Percentiles rank a stretch among this genome's conserved stretches.
These are phyloP conservation scores for Parnassius mnemosyne DNA, from an alignment of 2,888 invertebrate genomes.

Conservation along the genomic window DNA sequence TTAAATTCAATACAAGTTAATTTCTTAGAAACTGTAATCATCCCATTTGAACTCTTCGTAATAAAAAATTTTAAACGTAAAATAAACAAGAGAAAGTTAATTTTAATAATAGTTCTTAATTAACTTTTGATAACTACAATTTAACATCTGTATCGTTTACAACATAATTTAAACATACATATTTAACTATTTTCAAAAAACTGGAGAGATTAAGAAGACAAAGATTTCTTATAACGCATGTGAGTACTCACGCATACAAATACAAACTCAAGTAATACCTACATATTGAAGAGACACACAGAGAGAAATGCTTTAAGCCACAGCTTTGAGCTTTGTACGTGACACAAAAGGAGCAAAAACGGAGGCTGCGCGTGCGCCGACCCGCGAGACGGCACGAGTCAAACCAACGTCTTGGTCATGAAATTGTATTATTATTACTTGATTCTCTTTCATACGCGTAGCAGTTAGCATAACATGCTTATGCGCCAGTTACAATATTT, in stretches of 20 bases:
- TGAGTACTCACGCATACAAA: slow-evolving; percentile 38
- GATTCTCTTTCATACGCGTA: neutral
- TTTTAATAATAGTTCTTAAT: no score
- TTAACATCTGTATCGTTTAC: no score
- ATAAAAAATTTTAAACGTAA: no score
- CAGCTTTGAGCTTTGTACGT: slow-evolving; percentile 55
- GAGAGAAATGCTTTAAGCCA: slow-evolving; percentile 44
- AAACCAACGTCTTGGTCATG: slow-evolving; percentile 41
- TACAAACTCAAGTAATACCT: no score
- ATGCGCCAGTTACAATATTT: no score
- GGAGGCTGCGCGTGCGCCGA: slow-evolving; percentile 78
- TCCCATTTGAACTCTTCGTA: no score
- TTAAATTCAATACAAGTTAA: neutral
- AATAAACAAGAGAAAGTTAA: no score
- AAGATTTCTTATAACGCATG: slow-evolving; percentile 45
- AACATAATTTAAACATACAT: no score
- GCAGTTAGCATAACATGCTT: neutral
- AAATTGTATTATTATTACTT: slow-evolving; percentile 21
- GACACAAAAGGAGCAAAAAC: slow-evolving; percentile 74
- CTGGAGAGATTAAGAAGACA: slow-evolving; percentile 26
- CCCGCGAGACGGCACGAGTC: slow-evolving; percentile 74
- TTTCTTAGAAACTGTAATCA: no score
- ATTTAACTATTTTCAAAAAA: no score
- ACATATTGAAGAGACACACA: slow-evolving; percentile 35
- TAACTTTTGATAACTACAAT: no score